Base-by-base conservation (phyloP, 2,113 vertebrate species). In the Sakesphorus luctuosus region DNA sequence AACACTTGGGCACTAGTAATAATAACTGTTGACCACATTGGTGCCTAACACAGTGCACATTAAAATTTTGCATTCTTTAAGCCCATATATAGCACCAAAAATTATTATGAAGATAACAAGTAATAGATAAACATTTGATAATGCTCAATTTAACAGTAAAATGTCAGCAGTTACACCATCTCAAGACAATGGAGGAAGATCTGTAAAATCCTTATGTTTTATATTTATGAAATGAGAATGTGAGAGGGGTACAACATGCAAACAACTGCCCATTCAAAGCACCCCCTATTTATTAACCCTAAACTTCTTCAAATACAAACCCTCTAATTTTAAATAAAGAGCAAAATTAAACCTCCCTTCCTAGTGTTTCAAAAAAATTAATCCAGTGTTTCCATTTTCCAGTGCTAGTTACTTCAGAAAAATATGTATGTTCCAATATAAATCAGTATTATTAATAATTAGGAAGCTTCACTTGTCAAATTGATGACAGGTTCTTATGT, bases 1-100 rank as follows among this genome's bases (percentile, higher is more conserved):
- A 97, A 92, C 77, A 81, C 83, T 94, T 97, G 96, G 97, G 95
- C 81, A 89, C 82, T 88, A 61, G 66, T 85, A 91, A 72, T 62
- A 78, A 16, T 52, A 93, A 84, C 68, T 84, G 90, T 80, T 94
- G 93, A 89, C 87, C 79, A 90, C 35, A 59, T 24, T 84, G 68
- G 88, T 93, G 92, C 93, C 75, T 90, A 82, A 89, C 52, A 72
- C 5, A 33, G 66, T 72, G 38, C 75, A 65, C 33, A 31, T 26
- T 46, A 69, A 81, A 89, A 67, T 76, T 89, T 73, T 67, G 88
- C 61, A 59, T 74, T 76, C 76, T 58, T 80, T 65, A 68, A 76
- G 49, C 40, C 82, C 79, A 52, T 46, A 81, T 43, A 68, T 94
- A 94, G 93, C 84, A 89, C 93, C 92, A 79, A 91, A 88, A 82